Conservation (phyloP, 2,113 vertebrate species). For the Megaceryle torquata region DNA sequence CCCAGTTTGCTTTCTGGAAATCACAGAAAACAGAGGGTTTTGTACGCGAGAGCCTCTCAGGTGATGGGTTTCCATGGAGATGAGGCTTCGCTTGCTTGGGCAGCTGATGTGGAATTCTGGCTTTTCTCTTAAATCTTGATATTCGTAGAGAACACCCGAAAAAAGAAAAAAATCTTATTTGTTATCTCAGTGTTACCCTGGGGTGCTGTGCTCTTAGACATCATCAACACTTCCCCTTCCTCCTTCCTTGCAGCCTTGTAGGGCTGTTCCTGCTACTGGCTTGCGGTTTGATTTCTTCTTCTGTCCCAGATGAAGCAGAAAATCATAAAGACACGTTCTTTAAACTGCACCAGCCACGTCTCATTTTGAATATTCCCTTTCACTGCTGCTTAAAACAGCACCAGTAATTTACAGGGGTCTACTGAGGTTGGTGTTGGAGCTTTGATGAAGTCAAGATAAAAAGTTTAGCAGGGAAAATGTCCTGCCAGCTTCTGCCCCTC, state of each 20-base stretch:
- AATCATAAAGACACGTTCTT: rapidly evolving
- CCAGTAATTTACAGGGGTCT: rapidly evolving
- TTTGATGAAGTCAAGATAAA: neutral
- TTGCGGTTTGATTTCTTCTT: neutral
- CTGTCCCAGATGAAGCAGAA: neutral
- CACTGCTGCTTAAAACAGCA: neutral
- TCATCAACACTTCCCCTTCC: neutral
- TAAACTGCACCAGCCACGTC: rapidly evolving
- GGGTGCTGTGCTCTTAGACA: neutral
- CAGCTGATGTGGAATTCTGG: constrained; percentile 37
- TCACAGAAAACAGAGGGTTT: neutral
- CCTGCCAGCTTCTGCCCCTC: neutral
- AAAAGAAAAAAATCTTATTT: no score
- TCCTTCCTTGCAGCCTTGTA: neutral
- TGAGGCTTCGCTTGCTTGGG: constrained; percentile 15
- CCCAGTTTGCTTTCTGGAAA: neutral
- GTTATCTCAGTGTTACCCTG: neutral
- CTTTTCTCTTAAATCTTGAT: constrained; percentile 23
- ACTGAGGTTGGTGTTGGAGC: neutral
- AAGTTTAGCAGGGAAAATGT: neutral
- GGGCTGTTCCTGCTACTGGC: neutral
- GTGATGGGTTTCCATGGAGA: constrained; percentile 56
- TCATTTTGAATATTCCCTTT: neutral
- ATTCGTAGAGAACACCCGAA: neutral
- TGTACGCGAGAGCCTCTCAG: neutral